Evolutionary conservation across 2,888 invertebrate species (phyloP).

Genomic region (Chirona hameri): DNA sequence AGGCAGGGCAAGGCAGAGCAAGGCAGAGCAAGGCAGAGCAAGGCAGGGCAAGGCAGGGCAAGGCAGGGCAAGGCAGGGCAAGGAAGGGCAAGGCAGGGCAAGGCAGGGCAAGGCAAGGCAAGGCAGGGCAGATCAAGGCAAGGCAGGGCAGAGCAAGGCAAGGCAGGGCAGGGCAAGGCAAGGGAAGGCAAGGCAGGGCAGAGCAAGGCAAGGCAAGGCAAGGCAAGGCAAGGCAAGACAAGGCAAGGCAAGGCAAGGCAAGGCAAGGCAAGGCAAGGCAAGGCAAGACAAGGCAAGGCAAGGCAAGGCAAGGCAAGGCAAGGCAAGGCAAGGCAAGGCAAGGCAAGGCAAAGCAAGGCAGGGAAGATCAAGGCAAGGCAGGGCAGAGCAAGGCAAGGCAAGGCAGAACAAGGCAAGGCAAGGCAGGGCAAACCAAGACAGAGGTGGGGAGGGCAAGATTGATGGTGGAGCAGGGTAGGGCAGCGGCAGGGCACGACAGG

Average conservation of each 20-base stretch:
- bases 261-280: neutral
- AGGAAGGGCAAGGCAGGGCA: neutral
- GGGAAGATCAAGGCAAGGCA: too few species aligned
- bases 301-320: neutral
- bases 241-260: neutral
- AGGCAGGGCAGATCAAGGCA: too few species aligned
- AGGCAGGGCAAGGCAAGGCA: neutral
- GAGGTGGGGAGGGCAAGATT: too few species aligned
- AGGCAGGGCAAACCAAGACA: too few species aligned
- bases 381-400: too few species aligned
- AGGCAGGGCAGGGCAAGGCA: neutral
- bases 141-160: conserved; percentile 12
- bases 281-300: neutral
- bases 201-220: conserved; percentile 10
- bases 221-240: neutral
- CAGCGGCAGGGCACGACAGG: too few species aligned
- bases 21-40: neutral
- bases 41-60: neutral
- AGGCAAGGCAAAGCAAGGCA: too few species aligned
- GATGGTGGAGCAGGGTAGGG: too few species aligned
- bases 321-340: neutral
- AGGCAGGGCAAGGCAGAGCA: conserved; percentile 7
- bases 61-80: neutral
- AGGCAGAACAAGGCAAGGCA: too few species aligned
- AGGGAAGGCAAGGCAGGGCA: neutral